A percentile compares a stretch with the other conserved stretches of the same genome.
Evolutionary conservation across 2,888 invertebrate genomes (phyloP).

Genomic region (Stenotaenia linearis): DNA sequence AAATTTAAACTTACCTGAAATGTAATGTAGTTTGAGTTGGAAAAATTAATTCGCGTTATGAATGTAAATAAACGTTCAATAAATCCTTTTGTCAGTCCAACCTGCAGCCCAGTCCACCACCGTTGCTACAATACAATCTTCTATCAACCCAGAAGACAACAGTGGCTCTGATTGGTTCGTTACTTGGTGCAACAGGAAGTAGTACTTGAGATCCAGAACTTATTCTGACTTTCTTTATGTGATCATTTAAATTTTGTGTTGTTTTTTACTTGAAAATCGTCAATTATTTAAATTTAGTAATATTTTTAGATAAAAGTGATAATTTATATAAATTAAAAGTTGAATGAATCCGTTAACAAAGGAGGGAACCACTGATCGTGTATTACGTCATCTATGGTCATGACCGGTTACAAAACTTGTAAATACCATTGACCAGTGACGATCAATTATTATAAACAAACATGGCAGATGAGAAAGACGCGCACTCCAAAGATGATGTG

Average conservation of each 20-base stretch:
- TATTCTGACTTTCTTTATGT: too few relatives aligned
- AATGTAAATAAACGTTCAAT: background rate
- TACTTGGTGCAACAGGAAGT: background rate
- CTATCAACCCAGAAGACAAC: constrained; percentile 1
- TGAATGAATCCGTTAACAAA: too few relatives aligned
- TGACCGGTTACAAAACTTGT: too few relatives aligned
- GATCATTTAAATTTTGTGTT: too few relatives aligned
- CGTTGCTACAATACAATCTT: constrained; percentile 9
- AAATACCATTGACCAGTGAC: background rate
- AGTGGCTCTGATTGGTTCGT: background rate
- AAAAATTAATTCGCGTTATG: too few relatives aligned
- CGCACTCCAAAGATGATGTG: background rate
- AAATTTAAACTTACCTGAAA: background rate
- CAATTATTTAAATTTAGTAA: too few relatives aligned
- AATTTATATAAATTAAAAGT: too few relatives aligned
- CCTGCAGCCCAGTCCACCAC: background rate
- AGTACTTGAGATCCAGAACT: background rate
- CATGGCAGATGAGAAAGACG: constrained; percentile 2
- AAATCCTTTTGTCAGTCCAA: background rate
- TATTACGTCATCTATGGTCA: too few relatives aligned
- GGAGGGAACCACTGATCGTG: too few relatives aligned
- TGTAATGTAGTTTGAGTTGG: background rate
- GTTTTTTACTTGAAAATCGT: too few relatives aligned
- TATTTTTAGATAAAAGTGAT: too few relatives aligned
- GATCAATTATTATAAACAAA: background rate